Base-by-base conservation (phyloP, 2,888 invertebrate genomes). In the Zaprionus lineosus region DNA sequence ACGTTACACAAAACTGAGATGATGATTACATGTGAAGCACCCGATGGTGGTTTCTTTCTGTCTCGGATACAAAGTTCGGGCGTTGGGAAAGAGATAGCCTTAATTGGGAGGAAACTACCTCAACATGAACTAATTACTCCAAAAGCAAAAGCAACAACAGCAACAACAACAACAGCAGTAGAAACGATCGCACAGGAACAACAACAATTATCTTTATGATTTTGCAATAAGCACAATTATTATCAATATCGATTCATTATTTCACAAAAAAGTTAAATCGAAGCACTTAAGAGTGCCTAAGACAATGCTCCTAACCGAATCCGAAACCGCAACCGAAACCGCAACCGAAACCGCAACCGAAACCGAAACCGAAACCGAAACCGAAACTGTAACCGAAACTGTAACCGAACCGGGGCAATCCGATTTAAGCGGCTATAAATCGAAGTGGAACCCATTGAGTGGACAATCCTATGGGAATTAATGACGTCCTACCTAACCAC, bases 191-290 rank as follows among this genome's bases (percentile, higher is more conserved):
- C n/a, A n/a, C n/a, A n/a, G n/a, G n/a, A n/a, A n/a, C n/a, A n/a
- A n/a, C n/a, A n/a, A 14, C n/a, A 39, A 16, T 79, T 69, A 75
- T 74, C 69, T 65, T 72, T 72, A 68, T 39, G 73, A 60, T 74
- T 62, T 67, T 43, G 40, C 65, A 68, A 65, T 64, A 71, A 60
- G 39, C 57, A 26, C 18, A n/a, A 44, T 31, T 15, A 18, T 11
- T 18, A 2, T 19, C 31, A 43, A 41, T 18, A 51, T 51, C 33
- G 51, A n/a, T 33, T 6, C 9, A 26, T 34, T 47, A 69, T 56
- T 69, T 69, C 59, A 59, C 69, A 47, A 59, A 55, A 43, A 41
- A 29, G 12, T 59, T 26, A 40, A 69, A 48, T 64, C 55, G 44
- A 31, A 34, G 24, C 9, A 46, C 11, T 19, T 19, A n/a, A 24